Evolutionary conservation across 2,113 vertebrate species (phyloP).

Genomic region (Macquaria ambigua): DNA sequence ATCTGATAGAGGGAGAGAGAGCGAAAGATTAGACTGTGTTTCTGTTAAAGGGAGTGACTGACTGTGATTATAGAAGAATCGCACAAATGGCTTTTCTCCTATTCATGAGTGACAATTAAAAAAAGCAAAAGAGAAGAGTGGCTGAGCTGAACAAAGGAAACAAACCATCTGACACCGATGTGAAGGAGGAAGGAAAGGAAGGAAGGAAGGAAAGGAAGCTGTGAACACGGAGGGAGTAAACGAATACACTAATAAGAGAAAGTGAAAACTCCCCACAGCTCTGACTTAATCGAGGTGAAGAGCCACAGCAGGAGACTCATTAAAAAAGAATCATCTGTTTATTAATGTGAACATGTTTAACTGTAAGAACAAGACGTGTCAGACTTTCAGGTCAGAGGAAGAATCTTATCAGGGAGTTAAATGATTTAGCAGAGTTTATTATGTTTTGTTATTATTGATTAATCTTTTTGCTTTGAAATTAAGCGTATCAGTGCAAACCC

Average conservation of each 20-base stretch:
- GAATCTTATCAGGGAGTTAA: background rate
- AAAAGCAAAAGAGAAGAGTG: too few species aligned
- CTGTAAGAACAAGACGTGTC: background rate
- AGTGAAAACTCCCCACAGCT: constrained; percentile 6
- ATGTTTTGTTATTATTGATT: too few species aligned
- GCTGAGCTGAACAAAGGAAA: too few species aligned
- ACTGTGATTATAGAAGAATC: background rate
- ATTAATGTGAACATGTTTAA: constrained; percentile 23
- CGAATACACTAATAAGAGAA: constrained; percentile 10
- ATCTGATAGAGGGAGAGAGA: background rate
- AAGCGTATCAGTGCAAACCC: too few species aligned
- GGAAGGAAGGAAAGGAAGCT: background rate
- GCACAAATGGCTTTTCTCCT: background rate
- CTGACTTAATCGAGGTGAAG: constrained; percentile 31
- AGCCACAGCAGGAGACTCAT: constrained; percentile 26
- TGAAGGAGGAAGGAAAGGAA: background rate
- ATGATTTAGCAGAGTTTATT: background rate
- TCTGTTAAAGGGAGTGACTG: background rate
- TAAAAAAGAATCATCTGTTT: constrained; percentile 47
- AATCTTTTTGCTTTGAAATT: too few species aligned
- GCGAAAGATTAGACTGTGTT: background rate
- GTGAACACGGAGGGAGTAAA: background rate
- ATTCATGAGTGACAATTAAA: background rate
- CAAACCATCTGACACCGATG: too few species aligned
- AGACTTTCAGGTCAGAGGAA: background rate